phyloP scores from a whole-genome alignment of 2,888 invertebrate species.

The Andrena fulva region DNA sequence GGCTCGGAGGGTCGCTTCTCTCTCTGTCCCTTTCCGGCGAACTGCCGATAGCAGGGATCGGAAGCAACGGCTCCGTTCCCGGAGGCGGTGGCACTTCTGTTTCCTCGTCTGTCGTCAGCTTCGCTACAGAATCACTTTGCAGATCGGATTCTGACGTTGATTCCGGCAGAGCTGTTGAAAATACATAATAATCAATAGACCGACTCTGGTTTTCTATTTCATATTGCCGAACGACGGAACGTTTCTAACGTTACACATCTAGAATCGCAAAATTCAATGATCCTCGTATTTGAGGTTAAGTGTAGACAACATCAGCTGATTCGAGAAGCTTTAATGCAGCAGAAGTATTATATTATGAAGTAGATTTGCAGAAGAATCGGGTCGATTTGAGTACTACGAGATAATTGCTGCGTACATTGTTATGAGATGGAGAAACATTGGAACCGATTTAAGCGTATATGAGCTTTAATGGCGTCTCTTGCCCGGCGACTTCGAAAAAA shows the following conservation, averaged over 20 bases:
- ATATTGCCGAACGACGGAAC: background rate
- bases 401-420: constrained; percentile 3
- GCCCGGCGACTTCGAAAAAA: constrained; percentile 44
- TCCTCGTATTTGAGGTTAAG: constrained; percentile 62
- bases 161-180: constrained; percentile 71
- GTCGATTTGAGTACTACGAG: background rate
- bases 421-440: constrained; percentile 23
- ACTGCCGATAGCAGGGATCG: constrained; percentile 78
- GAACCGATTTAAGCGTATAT: constrained; percentile 45
- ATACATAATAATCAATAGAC: constrained; percentile 28
- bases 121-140: constrained; percentile 74
- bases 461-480: constrained; percentile 54
- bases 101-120: constrained; percentile 78
- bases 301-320: constrained; percentile 38
- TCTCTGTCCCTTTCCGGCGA: constrained; percentile 74
- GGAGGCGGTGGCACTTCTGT: constrained; percentile 82
- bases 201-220: background rate
- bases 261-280: constrained; percentile 3
- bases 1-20: constrained; percentile 62
- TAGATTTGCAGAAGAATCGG: constrained; percentile 11
- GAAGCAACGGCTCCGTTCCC: constrained; percentile 82
- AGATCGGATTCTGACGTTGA: constrained; percentile 73
- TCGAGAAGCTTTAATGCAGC: constrained; percentile 19
- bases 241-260: background rate
- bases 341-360: constrained; percentile 1